These are phyloP conservation scores for Lasioglossum morio DNA, from an alignment of 2,888 invertebrate genomes.

Conservation along the genomic window DNA sequence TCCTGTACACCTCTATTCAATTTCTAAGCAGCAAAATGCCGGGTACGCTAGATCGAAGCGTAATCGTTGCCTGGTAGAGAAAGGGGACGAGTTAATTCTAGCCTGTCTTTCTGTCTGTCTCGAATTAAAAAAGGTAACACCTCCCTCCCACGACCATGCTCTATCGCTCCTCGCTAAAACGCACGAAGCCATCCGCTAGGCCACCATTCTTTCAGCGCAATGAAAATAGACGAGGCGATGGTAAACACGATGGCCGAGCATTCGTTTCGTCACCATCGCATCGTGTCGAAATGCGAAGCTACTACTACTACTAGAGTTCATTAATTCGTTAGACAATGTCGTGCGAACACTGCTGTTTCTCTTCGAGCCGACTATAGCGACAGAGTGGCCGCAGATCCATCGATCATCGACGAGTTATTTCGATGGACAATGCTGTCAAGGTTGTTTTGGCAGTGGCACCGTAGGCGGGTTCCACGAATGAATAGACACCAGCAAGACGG, in stretches of 20 bases:
- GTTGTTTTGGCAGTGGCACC: slow-evolving; percentile 80
- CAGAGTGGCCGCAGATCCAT: slow-evolving; percentile 55
- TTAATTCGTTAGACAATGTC: too few relatives aligned
- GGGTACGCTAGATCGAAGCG: slow-evolving; percentile 55
- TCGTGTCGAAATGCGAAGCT: too few relatives aligned
- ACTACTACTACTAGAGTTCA: too few relatives aligned
- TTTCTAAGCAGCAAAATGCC: slow-evolving; percentile 74
- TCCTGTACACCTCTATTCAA: slow-evolving; percentile 76
- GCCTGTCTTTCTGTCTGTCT: slow-evolving; percentile 76
- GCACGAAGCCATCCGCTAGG: slow-evolving; percentile 45
- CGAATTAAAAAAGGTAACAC: slow-evolving; percentile 68
- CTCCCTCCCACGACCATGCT: slow-evolving; percentile 41
- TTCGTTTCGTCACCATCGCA: background rate
- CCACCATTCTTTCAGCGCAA: background rate
- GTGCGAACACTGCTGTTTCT: too few relatives aligned
- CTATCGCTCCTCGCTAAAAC: slow-evolving; percentile 55
- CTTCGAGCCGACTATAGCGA: too few relatives aligned
- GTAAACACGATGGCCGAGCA: background rate
- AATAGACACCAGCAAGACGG: slow-evolving; percentile 76
- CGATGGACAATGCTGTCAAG: slow-evolving; percentile 69
- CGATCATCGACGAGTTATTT: slow-evolving; percentile 72
- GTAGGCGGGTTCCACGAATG: slow-evolving; percentile 78
- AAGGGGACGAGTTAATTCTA: slow-evolving; percentile 76
- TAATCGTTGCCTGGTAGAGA: slow-evolving; percentile 51
- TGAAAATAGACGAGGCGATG: background rate